Evolutionary conservation across 2,888 invertebrate genomes (phyloP).

Genomic region (Xestia rhomboidea): DNA sequence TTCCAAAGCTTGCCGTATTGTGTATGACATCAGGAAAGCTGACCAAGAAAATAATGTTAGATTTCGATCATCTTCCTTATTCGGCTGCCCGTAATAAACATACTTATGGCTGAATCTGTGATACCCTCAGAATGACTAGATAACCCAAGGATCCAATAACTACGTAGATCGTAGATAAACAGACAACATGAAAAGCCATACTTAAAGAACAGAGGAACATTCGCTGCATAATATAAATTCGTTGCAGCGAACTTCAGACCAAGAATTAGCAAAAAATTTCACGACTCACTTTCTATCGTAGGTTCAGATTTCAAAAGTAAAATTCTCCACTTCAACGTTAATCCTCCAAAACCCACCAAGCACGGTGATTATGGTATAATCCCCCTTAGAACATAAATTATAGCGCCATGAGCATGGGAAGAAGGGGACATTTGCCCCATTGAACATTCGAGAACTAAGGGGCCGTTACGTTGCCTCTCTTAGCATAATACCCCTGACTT

Average conservation of each 20-base stretch:
- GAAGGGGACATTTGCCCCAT: slow-evolving; percentile 40
- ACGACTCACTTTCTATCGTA: not conserved
- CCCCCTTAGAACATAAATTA: slow-evolving; percentile 51
- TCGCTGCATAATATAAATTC: not conserved
- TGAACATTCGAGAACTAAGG: slow-evolving; percentile 35
- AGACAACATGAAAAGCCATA: not conserved
- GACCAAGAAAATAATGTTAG: not conserved
- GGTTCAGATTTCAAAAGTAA: slow-evolving; percentile 25
- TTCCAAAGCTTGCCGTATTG: not conserved
- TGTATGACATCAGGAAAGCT: not conserved
- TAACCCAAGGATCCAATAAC: not conserved
- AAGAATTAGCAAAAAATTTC: not conserved
- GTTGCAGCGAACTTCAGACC: not conserved
- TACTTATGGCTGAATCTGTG: not conserved
- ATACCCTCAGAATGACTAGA: not conserved
- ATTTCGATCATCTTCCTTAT: not conserved
- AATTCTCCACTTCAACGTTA: slow-evolving; percentile 13
- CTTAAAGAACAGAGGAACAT: not conserved
- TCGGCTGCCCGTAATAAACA: not conserved
- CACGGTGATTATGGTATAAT: slow-evolving; percentile 52
- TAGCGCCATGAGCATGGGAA: slow-evolving; percentile 23
- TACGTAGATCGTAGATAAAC: not conserved
- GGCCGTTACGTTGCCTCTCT: slow-evolving; percentile 31
- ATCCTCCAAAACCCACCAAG: slow-evolving; percentile 27
- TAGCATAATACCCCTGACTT: slow-evolving; percentile 38